Conservation (phyloP, 2,888 invertebrate species). For the Habroteleia sp. region DNA sequence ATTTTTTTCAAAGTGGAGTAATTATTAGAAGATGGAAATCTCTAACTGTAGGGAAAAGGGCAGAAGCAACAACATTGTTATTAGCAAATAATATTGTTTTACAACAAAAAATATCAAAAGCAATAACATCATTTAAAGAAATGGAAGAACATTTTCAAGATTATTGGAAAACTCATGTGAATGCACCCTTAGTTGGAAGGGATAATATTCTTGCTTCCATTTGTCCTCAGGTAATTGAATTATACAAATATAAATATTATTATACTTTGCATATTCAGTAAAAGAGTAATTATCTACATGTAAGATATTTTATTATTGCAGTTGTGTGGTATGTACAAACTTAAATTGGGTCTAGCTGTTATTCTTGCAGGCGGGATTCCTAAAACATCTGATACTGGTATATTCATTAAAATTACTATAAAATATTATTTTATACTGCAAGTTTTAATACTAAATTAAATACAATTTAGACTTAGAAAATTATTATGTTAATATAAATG, state of each 20-base stretch:
- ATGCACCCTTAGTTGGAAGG: conserved; percentile 86
- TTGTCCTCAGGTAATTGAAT: conserved; percentile 87
- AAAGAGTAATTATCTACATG: neutral
- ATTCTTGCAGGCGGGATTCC: conserved; percentile 84
- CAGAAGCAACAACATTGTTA: conserved; percentile 83
- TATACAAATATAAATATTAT: neutral
- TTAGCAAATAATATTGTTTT: conserved; percentile 76
- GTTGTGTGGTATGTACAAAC: conserved; percentile 93
- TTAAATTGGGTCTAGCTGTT: conserved; percentile 92
- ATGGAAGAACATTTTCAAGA: conserved; percentile 86
- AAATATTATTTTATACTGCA: too few species aligned
- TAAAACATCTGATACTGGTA: conserved; percentile 80
- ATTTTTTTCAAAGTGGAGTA: conserved; percentile 84
- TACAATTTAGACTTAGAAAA: too few species aligned
- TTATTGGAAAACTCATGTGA: conserved; percentile 87
- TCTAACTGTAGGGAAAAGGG: conserved; percentile 83
- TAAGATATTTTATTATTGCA: conserved; percentile 72
- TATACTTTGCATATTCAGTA: neutral
- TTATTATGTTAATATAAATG: too few species aligned
- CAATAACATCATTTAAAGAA: conserved; percentile 80
- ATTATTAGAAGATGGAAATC: conserved; percentile 89
- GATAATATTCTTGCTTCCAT: conserved; percentile 90
- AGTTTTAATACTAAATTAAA: too few species aligned
- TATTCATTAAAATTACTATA: too few species aligned
- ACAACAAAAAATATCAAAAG: conserved; percentile 73